Percentiles rank a stretch among this genome's conserved stretches.
phyloP scores from a whole-genome alignment of 2,113 vertebrate genomes.

The Nannospalax galili region DNA sequence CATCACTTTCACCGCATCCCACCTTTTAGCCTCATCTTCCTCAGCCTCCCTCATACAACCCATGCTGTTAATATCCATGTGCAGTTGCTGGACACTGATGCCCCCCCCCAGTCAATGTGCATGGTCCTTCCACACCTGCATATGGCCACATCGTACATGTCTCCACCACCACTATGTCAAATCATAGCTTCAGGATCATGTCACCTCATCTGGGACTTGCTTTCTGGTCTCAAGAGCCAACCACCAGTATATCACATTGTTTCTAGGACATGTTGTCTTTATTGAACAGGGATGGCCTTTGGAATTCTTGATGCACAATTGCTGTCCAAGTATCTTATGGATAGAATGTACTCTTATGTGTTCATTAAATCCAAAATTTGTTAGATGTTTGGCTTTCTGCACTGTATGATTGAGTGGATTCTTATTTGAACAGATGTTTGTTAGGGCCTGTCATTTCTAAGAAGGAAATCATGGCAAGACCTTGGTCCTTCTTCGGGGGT shows the following conservation, averaged over 20 bases:
- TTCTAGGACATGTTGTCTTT: background rate
- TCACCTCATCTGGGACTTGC: background rate
- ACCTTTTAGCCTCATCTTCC: background rate
- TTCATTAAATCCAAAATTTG: background rate
- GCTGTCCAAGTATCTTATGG: background rate
- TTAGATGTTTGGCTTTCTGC: background rate
- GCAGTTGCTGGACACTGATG: background rate
- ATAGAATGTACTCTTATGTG: background rate
- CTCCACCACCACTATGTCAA: background rate
- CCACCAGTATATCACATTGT: background rate
- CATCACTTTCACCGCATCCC: background rate
- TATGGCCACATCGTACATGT: background rate
- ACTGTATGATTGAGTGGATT: background rate
- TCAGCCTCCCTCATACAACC: background rate
- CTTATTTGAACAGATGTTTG: background rate
- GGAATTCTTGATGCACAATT: background rate
- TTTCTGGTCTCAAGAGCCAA: background rate
- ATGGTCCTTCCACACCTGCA: background rate
- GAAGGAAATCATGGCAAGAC: background rate
- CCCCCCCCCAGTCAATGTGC: background rate
- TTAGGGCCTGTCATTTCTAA: background rate
- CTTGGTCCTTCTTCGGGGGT: background rate
- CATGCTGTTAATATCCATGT: background rate
- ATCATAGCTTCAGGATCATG: background rate
- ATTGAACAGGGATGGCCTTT: background rate